Percentiles rank a stretch among this genome's conserved stretches.
These are phyloP conservation scores for Pimephales promelas DNA, from an alignment of 2,113 vertebrate species.

Conservation along the genomic window DNA sequence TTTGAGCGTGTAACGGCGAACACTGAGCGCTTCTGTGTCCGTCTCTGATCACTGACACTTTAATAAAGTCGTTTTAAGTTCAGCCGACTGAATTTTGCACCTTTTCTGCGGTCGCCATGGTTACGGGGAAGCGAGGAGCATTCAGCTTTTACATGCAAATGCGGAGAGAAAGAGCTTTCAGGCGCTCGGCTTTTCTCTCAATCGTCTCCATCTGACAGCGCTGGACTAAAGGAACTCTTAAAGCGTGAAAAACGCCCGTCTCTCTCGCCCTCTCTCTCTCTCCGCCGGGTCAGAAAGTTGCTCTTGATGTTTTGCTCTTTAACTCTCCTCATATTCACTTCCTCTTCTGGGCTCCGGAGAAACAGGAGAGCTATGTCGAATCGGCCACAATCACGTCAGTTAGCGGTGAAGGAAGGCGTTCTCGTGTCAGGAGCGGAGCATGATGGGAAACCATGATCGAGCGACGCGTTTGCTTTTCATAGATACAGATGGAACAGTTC, in stretches of 20 bases:
- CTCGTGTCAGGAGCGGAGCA: slow-evolving; percentile 60
- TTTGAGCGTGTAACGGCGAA: slow-evolving; percentile 81
- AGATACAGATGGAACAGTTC: too few species aligned
- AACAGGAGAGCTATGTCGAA: slow-evolving; percentile 82
- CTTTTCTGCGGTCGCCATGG: slow-evolving; percentile 97
- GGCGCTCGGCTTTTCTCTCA: slow-evolving; percentile 77
- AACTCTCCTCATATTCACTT: slow-evolving; percentile 81
- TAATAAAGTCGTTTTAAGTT: slow-evolving; percentile 99
- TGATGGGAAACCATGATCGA: neutral
- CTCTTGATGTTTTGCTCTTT: slow-evolving; percentile 79
- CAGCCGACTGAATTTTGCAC: slow-evolving; percentile 97
- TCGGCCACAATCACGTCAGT: slow-evolving; percentile 89
- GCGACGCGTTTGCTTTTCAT: neutral
- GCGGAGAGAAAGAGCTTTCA: slow-evolving; percentile 59
- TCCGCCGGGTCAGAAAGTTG: slow-evolving; percentile 83
- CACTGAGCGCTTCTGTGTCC: slow-evolving; percentile 91
- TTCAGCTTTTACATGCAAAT: slow-evolving; percentile 99
- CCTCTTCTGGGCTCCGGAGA: slow-evolving; percentile 36
- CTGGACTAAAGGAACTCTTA: slow-evolving; percentile 83
- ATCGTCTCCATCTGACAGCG: slow-evolving; percentile 84
- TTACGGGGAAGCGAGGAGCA: slow-evolving; percentile 85
- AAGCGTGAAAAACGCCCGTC: slow-evolving; percentile 84
- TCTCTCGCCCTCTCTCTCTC: slow-evolving; percentile 53
- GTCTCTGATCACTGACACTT: slow-evolving; percentile 98
- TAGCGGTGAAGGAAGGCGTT: slow-evolving; percentile 85